phyloP scores from a whole-genome alignment of 2,888 invertebrate species.

The Molanna angustata region DNA sequence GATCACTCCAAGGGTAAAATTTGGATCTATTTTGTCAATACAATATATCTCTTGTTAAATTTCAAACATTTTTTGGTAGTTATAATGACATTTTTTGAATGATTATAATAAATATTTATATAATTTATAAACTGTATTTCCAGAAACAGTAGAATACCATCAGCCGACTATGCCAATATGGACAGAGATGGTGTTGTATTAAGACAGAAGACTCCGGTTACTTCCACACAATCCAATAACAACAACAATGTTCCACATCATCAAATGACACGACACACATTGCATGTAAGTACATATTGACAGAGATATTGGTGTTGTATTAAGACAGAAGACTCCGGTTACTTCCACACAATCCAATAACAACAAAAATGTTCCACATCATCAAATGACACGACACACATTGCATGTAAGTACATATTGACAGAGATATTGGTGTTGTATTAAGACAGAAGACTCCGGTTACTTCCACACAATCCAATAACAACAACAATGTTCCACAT shows the following conservation, averaged over 20 bases:
- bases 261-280: conserved; percentile 69
- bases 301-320: conserved; percentile 43
- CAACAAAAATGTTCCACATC: conserved; percentile 42
- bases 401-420: conserved; percentile 52
- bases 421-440: no score
- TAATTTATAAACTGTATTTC: conserved; percentile 10
- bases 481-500: no score
- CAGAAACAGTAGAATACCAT: conserved; percentile 60
- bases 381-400: conserved; percentile 70
- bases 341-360: conserved; percentile 37
- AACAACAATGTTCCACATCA: conserved; percentile 44
- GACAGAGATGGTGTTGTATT: conserved; percentile 47
- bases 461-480: no score
- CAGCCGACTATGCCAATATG: conserved; percentile 58
- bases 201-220: conserved; percentile 45
- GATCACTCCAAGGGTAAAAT: no score
- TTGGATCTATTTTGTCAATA: no score
- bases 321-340: conserved; percentile 46
- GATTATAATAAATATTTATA: neutral
- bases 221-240: conserved; percentile 37
- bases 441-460: no score
- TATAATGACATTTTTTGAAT: no score
- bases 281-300: conserved; percentile 56
- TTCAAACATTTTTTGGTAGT: no score
- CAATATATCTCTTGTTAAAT: no score